phyloP scores from a whole-genome alignment of 2,113 vertebrate species.

The Phocoena phocoena region DNA sequence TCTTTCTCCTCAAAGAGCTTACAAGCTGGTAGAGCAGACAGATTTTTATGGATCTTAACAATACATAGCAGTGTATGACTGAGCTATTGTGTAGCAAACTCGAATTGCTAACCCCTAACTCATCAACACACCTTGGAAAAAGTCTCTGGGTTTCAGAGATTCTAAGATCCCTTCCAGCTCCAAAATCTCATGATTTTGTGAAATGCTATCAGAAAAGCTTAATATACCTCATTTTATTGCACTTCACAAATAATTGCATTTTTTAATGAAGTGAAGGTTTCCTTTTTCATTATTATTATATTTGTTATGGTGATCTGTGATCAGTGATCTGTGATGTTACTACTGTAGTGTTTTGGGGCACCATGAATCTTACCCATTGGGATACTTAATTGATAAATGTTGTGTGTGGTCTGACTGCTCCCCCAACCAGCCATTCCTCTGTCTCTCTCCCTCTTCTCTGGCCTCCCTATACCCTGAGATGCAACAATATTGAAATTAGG shows the following conservation, averaged over 20 bases:
- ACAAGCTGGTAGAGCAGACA: not conserved
- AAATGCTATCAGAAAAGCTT: not conserved
- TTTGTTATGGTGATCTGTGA: not conserved
- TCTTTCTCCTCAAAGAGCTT: not conserved
- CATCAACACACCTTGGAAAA: not conserved
- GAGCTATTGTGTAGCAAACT: not conserved
- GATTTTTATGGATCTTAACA: not conserved
- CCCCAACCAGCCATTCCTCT: not conserved
- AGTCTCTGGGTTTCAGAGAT: not conserved
- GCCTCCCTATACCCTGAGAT: not conserved
- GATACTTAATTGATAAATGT: not conserved
- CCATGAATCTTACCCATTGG: not conserved
- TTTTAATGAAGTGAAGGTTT: not conserved
- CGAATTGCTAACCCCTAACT: not conserved
- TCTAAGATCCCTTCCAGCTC: not conserved
- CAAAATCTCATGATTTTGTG: conserved; percentile 33
- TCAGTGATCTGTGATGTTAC: not conserved
- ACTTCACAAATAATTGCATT: not conserved
- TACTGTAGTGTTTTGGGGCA: not conserved
- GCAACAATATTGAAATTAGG: not conserved
- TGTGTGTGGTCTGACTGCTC: not conserved
- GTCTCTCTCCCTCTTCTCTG: not conserved
- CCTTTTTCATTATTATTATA: not conserved
- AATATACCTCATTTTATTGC: not conserved
- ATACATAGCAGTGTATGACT: not conserved